These are phyloP conservation scores for Poicephalus meyeri DNA, from an alignment of 2,113 vertebrate genomes.

Conservation along the genomic window DNA sequence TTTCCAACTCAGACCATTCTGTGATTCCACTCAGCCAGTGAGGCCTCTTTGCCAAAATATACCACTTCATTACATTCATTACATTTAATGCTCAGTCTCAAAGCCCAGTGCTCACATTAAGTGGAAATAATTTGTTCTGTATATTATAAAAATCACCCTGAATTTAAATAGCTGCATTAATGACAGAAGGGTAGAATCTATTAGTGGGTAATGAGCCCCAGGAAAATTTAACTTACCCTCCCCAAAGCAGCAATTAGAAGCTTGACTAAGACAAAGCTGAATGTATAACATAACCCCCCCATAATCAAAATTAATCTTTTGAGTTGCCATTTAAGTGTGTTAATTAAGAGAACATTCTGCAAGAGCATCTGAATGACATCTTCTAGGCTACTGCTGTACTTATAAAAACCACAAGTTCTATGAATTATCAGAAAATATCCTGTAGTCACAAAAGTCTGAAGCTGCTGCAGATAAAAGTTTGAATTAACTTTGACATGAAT, in stretches of 20 bases:
- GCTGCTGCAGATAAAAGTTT: not conserved
- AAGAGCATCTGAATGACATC: not conserved
- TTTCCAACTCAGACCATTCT: not conserved
- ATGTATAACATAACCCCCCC: not conserved
- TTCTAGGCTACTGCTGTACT: not conserved
- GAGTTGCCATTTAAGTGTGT: not conserved
- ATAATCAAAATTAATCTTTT: not conserved
- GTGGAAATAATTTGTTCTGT: not conserved
- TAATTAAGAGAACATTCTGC: not conserved
- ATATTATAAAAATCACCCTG: not conserved
- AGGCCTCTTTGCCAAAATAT: not conserved
- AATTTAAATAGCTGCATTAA: not conserved
- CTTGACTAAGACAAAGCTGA: not conserved
- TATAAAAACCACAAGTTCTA: not conserved
- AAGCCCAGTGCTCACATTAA: not conserved
- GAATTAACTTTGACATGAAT: not conserved
- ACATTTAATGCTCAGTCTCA: not conserved
- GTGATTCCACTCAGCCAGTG: not conserved
- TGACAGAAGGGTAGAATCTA: not conserved
- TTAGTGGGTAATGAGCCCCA: not conserved
- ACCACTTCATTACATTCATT: not conserved
- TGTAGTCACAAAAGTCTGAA: not conserved
- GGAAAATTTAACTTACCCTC: not conserved
- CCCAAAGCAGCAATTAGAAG: not conserved
- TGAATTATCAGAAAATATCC: not conserved